Evolutionary conservation across 30 jellyfish, hydroid and myxozoan species (phyloP).

Genomic region (Chrysaora quinquecirrha): DNA sequence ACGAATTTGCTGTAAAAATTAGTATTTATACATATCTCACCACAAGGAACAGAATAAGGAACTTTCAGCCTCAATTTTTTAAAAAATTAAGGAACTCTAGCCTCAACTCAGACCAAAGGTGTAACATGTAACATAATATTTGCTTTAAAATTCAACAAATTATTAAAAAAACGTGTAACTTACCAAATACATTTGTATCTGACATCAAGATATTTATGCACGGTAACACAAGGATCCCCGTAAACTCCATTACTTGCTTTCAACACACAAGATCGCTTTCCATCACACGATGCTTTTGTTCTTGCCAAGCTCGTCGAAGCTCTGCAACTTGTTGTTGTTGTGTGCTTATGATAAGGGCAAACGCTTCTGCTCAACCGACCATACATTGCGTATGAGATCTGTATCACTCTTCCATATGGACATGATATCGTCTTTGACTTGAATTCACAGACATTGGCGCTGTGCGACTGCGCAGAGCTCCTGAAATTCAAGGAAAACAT

Average conservation of each 20-base stretch:
- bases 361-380: conserved; percentile 18
- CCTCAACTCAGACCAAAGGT: too few relatives aligned
- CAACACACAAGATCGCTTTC: conserved; percentile 33
- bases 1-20: too few relatives aligned
- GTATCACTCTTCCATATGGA: conserved; percentile 45
- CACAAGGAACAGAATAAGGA: too few relatives aligned
- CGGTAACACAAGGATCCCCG: conserved; percentile 65
- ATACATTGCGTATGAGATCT: conserved; percentile 52
- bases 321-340: conserved; percentile 26
- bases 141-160: too few relatives aligned
- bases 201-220: conserved; percentile 55
- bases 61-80: too few relatives aligned
- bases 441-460: conserved; percentile 32
- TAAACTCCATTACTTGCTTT: conserved; percentile 54
- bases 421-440: conserved; percentile 9
- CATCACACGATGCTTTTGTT: conserved; percentile 46
- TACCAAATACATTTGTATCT: conserved; percentile 54
- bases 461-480: conserved; percentile 33
- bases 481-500: background rate
- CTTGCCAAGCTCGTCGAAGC: conserved; percentile 36
- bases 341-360: conserved; percentile 9
- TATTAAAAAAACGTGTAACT: conserved; percentile 1
- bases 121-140: too few relatives aligned
- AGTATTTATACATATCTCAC: too few relatives aligned
- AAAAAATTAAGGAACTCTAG: too few relatives aligned